These are phyloP conservation scores for Oceanodroma tethys DNA, from an alignment of 2,113 vertebrate genomes.

Conservation along the genomic window DNA sequence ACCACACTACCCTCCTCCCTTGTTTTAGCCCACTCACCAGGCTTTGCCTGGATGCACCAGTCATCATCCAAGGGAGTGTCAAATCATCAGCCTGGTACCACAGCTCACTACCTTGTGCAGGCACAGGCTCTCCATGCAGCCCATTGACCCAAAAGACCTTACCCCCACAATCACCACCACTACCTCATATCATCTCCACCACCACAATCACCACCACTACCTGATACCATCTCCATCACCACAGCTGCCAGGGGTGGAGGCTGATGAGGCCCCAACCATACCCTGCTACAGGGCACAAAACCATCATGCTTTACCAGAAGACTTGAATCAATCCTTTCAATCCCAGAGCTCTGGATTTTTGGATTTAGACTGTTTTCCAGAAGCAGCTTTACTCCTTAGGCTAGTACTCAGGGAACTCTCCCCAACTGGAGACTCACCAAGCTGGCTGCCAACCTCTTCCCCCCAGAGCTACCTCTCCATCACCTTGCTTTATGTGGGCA, in stretches of 20 bases:
- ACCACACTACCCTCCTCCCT: no score
- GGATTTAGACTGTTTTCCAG: not conserved
- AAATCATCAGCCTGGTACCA: not conserved
- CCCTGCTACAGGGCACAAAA: not conserved
- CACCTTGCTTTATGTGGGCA: accelerated
- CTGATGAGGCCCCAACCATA: not conserved
- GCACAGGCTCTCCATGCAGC: accelerated
- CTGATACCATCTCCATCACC: not conserved
- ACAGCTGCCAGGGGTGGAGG: not conserved
- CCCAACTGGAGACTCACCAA: not conserved
- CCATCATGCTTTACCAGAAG: not conserved
- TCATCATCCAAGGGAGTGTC: not conserved
- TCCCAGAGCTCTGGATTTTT: not conserved
- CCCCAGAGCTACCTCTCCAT: accelerated
- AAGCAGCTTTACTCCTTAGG: not conserved
- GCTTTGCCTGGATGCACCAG: not conserved
- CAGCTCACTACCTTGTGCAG: not conserved
- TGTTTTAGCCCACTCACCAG: not conserved
- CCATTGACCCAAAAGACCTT: not conserved
- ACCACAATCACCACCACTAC: not conserved
- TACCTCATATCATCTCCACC: not conserved
- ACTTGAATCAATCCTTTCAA: not conserved
- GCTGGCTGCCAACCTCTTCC: accelerated
- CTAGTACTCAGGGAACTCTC: not conserved
- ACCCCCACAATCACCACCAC: no score